These are phyloP conservation scores for Tyto alba DNA, from an alignment of 2,113 vertebrate species.

Conservation along the genomic window DNA sequence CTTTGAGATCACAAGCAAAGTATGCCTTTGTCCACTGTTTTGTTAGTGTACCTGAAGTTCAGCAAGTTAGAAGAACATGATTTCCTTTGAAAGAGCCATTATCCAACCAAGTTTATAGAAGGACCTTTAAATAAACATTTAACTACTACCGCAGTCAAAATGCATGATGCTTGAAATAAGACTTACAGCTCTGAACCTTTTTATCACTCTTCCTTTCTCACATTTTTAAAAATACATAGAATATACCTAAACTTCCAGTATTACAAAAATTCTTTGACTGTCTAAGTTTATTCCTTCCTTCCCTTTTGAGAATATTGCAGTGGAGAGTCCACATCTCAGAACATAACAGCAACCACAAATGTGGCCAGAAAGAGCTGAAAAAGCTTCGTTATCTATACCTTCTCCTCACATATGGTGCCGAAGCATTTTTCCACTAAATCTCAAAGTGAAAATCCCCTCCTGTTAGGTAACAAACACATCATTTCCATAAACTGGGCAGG, in stretches of 20 bases:
- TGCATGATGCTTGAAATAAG: background rate
- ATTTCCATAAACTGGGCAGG: background rate
- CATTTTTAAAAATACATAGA: background rate
- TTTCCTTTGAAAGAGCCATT: background rate
- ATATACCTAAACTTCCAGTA: background rate
- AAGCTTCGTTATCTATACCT: constrained; percentile 65
- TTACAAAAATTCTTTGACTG: background rate
- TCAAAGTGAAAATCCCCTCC: background rate
- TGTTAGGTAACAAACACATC: background rate
- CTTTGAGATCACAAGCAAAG: background rate
- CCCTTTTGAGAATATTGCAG: background rate
- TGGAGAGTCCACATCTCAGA: constrained; percentile 43
- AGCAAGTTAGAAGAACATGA: background rate
- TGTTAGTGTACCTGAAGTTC: background rate
- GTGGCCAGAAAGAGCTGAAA: constrained; percentile 63
- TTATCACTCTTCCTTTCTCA: background rate
- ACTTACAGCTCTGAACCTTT: background rate
- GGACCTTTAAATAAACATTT: background rate
- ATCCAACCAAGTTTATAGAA: background rate
- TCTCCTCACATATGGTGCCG: constrained; percentile 52
- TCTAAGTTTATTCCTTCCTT: background rate
- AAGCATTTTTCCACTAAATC: constrained; percentile 53
- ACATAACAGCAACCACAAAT: constrained; percentile 62
- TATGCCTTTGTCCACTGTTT: background rate
- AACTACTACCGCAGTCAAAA: background rate